Base-by-base conservation (phyloP, 2,797 vertebrate species). In the Odontamblyopus rebecca region DNA sequence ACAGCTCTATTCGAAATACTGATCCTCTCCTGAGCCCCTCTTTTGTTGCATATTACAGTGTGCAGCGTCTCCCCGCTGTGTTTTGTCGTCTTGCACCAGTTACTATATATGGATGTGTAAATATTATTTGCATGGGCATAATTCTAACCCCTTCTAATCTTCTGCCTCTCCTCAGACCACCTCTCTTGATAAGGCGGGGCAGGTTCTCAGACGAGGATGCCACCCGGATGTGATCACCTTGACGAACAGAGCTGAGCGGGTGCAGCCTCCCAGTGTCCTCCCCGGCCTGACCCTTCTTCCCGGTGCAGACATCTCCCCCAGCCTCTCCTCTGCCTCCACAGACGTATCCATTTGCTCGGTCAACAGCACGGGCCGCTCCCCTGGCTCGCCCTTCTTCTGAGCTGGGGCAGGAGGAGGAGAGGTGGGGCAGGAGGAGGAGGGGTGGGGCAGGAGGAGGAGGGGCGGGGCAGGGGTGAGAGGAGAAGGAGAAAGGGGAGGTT, bases 171-270 rank as follows among this genome's bases (percentile, higher is more conserved):
- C 9, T 84, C 94, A 99, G 98, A 95, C 97, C 98, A 95, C 98
- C 98, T 83, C 97, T 98, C 94, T 97, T 99, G 96, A 99, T 99
- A 98, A 98, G 97, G 95, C 98, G 97, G 96, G 98, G 98, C 95
- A 96, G 97, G 91, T 99, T 98, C 94, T 99, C 98, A 79, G 98
- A 98, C 93, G 97, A 99, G 94, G 98, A 99, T 80, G 97, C 97
- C 88, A 99, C 98, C 93, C 94, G 97, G 94, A 99, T 99, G 98
- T 99, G 94, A 95, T 89, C 92, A 95, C 83, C 92, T 93, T 92
- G 93, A 95, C 93, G 91, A 93, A 92, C 92, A 93, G 92, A 94
- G 89, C 93, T 86, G 84, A 84, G 80, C 61, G 93, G 83, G 84
- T 89, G 91, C 92, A 88, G 80, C 97, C 95, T 86, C 95, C 95